Conservation (phyloP, 2,888 invertebrate species). For the Apotomis capreana region DNA sequence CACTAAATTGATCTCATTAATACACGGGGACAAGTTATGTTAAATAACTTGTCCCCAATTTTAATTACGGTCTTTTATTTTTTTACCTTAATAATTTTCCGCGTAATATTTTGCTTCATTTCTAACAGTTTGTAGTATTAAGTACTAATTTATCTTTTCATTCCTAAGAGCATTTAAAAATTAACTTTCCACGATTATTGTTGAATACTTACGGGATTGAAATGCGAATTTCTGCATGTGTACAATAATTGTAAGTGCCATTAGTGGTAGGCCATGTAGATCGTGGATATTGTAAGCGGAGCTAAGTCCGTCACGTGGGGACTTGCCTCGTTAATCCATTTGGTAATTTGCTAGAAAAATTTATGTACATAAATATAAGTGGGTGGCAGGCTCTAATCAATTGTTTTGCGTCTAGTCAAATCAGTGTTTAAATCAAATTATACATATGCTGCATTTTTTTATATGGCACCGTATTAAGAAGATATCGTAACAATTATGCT, state of each 20-base stretch:
- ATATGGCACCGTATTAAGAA: not conserved
- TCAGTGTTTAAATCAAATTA: constrained; percentile 28
- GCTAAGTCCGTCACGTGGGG: constrained; percentile 9
- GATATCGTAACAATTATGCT: not conserved
- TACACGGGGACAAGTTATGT: constrained; percentile 19
- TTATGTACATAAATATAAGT: constrained; percentile 42
- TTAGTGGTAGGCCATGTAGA: constrained; percentile 56
- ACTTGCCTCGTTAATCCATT: constrained; percentile 20
- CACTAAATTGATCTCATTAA: constrained; percentile 37
- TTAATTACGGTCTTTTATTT: constrained; percentile 17
- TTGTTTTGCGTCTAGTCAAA: constrained; percentile 57
- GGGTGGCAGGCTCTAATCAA: constrained; percentile 55
- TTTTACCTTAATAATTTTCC: constrained; percentile 16
- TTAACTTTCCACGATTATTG: constrained; percentile 44
- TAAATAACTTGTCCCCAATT: too few relatives aligned
- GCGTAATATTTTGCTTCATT: constrained; percentile 1
- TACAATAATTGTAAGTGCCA: constrained; percentile 59
- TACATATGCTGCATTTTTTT: constrained; percentile 5
- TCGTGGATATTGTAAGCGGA: constrained; percentile 47
- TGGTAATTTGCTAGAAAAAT: constrained; percentile 35
- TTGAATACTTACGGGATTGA: constrained; percentile 14
- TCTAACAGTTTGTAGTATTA: constrained; percentile 20
- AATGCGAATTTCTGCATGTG: constrained; percentile 14
- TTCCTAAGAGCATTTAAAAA: constrained; percentile 67
- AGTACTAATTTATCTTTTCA: constrained; percentile 54